These are phyloP conservation scores for Tiliacea citrago DNA, from an alignment of 2,888 invertebrate genomes.

Conservation along the genomic window DNA sequence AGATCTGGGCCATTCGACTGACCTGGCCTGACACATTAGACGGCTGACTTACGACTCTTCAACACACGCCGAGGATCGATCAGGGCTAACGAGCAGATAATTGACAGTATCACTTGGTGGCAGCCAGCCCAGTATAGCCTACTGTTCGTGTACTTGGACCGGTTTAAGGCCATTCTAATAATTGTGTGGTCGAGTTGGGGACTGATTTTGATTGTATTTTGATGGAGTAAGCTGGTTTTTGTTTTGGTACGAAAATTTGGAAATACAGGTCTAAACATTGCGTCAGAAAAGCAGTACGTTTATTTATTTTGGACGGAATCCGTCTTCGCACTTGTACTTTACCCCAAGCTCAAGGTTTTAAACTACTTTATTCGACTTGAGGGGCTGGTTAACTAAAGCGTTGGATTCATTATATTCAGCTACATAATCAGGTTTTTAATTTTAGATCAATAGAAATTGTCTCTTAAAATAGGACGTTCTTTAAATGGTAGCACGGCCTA, in stretches of 20 bases:
- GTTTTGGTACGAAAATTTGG: neutral
- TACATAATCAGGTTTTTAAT: neutral
- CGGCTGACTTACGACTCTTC: conserved; percentile 76
- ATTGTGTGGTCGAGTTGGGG: conserved; percentile 18
- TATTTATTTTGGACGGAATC: neutral
- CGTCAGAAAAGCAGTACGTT: neutral
- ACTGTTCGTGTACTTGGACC: conserved; percentile 52
- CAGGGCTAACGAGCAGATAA: conserved; percentile 85
- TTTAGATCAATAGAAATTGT: conserved; percentile 14
- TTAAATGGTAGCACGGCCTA: conserved; percentile 42
- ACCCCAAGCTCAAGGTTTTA: neutral
- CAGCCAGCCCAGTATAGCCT: conserved; percentile 11
- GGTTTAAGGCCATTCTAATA: conserved; percentile 57
- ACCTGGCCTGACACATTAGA: conserved; percentile 69
- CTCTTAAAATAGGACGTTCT: conserved; percentile 21
- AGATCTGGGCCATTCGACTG: conserved; percentile 64
- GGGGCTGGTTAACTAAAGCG: neutral
- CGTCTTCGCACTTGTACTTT: neutral
- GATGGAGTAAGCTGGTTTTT: neutral
- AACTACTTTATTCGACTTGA: neutral
- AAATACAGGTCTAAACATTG: neutral
- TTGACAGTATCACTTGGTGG: conserved; percentile 81
- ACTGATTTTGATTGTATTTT: conserved; percentile 1
- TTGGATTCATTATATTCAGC: conserved; percentile 2
- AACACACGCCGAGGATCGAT: conserved; percentile 78